Evolutionary conservation across 1,140 invertebrate species (phyloP).

Genomic region (Apis florea): DNA sequence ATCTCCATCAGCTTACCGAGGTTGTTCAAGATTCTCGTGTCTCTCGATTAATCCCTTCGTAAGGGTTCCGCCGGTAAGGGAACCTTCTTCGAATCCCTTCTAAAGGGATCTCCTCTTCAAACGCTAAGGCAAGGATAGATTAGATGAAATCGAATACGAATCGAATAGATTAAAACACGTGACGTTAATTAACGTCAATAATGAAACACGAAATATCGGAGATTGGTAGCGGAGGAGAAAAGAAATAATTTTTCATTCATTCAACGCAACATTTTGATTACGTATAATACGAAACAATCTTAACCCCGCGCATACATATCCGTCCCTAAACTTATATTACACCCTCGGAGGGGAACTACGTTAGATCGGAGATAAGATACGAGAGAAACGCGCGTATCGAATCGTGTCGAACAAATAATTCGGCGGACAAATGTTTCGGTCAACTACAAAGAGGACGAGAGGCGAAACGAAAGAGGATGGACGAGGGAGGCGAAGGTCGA

Average conservation of each 20-base stretch:
- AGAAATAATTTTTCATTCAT: not conserved
- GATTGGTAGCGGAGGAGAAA: no score
- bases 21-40: not conserved
- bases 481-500: not conserved
- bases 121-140: not conserved
- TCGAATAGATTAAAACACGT: no score
- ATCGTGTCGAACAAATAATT: conserved; percentile 66
- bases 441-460: conserved; percentile 35
- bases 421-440: conserved; percentile 54
- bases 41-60: not conserved
- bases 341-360: conserved; percentile 42
- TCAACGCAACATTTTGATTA: not conserved
- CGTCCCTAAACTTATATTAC: not conserved
- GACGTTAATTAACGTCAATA: not conserved
- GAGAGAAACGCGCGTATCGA: conserved; percentile 62
- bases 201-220: not conserved
- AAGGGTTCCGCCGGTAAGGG: no score
- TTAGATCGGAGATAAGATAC: conserved; percentile 62
- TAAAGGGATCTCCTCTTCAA: no score
- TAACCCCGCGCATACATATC: conserved; percentile 18
- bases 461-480: not conserved
- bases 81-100: not conserved
- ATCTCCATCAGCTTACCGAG: not conserved
- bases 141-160: not conserved
- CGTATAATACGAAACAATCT: conserved; percentile 45